Conservation (phyloP, 2,113 vertebrate genomes). For the Dunckerocampus dactyliophorus region DNA sequence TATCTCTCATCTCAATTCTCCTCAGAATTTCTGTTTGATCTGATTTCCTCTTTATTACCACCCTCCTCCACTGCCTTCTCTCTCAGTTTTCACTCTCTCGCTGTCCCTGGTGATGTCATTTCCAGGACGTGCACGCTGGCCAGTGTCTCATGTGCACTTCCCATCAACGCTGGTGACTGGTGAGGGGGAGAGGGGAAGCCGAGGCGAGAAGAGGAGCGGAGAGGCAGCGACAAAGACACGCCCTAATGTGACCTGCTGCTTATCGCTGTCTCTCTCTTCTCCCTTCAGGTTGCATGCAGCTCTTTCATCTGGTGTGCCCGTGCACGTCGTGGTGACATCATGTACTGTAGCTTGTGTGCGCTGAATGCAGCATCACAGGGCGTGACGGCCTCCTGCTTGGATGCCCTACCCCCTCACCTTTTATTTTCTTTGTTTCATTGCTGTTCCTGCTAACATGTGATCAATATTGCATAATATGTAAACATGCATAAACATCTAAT, state of each 20-base stretch:
- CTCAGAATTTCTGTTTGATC: constrained; percentile 31
- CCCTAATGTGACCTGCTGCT: constrained; percentile 43
- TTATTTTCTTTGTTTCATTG: neutral
- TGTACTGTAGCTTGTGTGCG: constrained; percentile 41
- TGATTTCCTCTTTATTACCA: constrained; percentile 1
- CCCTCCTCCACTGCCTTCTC: neutral
- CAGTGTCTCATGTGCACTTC: constrained; percentile 33
- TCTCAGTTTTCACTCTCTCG: neutral
- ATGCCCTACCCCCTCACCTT: neutral
- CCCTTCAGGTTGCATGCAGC: constrained; percentile 2
- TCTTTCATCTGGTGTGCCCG: constrained; percentile 17
- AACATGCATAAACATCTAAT: too few relatives aligned
- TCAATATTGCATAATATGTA: too few relatives aligned
- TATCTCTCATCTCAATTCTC: constrained; percentile 34
- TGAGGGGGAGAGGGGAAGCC: constrained; percentile 3
- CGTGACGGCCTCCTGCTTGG: neutral
- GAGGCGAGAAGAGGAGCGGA: constrained; percentile 2
- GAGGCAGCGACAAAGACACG: constrained; percentile 28
- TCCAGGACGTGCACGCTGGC: constrained; percentile 46
- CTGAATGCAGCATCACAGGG: constrained; percentile 44
- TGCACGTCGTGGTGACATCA: constrained; percentile 52
- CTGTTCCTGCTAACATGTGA: neutral
- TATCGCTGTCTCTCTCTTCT: constrained; percentile 16
- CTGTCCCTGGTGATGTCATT: constrained; percentile 47
- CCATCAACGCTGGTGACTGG: constrained; percentile 19